Base-by-base conservation (phyloP, 2,113 vertebrate species). In the Centropristis striata region DNA sequence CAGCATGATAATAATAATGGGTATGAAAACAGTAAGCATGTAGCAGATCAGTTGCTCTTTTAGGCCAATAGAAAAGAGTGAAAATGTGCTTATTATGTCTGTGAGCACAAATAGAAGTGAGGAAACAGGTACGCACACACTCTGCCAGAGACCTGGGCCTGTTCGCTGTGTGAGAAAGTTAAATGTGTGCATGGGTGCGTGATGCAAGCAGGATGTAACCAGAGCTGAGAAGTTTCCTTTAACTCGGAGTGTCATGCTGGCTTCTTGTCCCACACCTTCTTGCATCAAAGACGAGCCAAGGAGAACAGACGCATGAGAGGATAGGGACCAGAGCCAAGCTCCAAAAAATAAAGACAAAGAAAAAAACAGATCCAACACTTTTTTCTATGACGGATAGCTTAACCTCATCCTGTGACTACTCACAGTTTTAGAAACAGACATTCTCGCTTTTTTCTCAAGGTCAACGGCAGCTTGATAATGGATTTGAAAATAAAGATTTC, bases 141-240 rank as follows among this genome's bases (percentile, higher is more conserved):
- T 44, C 32, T 13, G 14, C 60, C 21, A 28, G 36, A 36, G 41
- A 68, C 13, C 21, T n/a, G 20, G 37, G 13, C 2, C 18, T 27
- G 25, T n/a, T 50, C 54, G 23, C n/a, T 21, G 37, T 14, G 37
- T 10, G 59, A 54, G 39, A 25, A 1, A 18, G 49, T 75, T 42
- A 28, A 53, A 32, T 36, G 25, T 32, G 53, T 1, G 41, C 20
- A 47, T 46, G 72, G 49, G 57, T 37, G 14, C 20, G 53, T 80
- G 75, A 84, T 87, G 83, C 57, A 88, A 90, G 72, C 47, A 41
- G 63, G 61, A 70, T 63, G 80, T 41, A 87, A 84, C 64, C 8
- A 4, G n/a, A 37, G 32, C 27, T 9, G 42, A 69, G 79, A 75
- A 83, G 85, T 67, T 77, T 65, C 68, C 60, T 85, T 82, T 49